phyloP scores from a whole-genome alignment of 2,888 invertebrate genomes.

The Phaonia tiefii region DNA sequence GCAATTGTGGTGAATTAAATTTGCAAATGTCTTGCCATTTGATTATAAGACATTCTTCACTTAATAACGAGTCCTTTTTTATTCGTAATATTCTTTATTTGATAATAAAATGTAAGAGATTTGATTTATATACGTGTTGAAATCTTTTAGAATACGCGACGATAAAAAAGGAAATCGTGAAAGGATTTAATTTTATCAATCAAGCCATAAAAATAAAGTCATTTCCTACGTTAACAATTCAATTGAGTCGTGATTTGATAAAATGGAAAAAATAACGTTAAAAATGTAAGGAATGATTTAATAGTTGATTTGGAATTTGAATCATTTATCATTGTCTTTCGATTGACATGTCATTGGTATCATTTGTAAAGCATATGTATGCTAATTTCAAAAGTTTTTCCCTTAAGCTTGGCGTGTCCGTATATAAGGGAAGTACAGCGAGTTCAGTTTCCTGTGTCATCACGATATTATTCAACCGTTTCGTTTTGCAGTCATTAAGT shows the following conservation, averaged over 20 bases:
- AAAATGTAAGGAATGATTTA: no score
- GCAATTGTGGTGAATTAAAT: constrained; percentile 65
- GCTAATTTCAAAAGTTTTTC: constrained; percentile 38
- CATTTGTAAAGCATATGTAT: constrained; percentile 46
- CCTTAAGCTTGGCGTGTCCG: background rate
- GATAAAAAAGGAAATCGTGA: constrained; percentile 3
- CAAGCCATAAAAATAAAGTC: constrained; percentile 59
- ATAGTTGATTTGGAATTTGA: constrained; percentile 46
- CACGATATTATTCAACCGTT: constrained; percentile 61
- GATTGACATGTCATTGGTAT: constrained; percentile 26
- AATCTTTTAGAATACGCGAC: constrained; percentile 1
- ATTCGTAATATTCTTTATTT: background rate
- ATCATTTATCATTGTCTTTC: constrained; percentile 62
- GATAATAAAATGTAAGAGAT: constrained; percentile 51
- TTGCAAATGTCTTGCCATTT: constrained; percentile 30
- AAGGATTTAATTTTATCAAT: constrained; percentile 53
- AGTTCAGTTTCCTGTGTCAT: constrained; percentile 46
- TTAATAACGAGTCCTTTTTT: background rate
- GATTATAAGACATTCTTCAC: background rate
- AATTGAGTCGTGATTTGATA: background rate
- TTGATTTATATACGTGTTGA: constrained; percentile 65
- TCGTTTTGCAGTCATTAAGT: constrained; percentile 30
- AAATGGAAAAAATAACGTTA: no score
- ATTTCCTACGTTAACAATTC: constrained; percentile 25
- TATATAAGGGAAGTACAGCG: background rate